These are phyloP conservation scores for Anoplolepis gracilipes DNA, from an alignment of 1,140 invertebrate species.

Conservation along the genomic window DNA sequence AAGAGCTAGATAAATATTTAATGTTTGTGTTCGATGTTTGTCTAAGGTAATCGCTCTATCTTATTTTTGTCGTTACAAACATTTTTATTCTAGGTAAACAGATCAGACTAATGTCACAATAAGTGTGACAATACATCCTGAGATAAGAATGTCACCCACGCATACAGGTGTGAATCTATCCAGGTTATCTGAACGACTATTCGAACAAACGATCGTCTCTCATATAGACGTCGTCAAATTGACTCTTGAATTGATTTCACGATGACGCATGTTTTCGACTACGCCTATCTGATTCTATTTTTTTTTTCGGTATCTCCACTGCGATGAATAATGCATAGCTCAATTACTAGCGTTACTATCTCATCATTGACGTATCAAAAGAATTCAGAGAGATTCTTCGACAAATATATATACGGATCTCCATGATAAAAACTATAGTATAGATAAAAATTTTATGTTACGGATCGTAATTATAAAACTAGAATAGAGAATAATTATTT, in stretches of 20 bases:
- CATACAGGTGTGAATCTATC: conserved; percentile 71
- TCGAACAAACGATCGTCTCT: conserved; percentile 23
- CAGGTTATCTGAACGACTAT: conserved; percentile 17
- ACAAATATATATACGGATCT: background rate
- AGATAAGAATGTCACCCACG: conserved; percentile 66
- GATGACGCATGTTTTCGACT: conserved; percentile 55
- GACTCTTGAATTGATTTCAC: conserved; percentile 46
- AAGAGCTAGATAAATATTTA: no score
- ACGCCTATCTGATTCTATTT: conserved; percentile 41
- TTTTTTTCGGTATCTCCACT: conserved; percentile 37
- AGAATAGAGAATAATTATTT: background rate
- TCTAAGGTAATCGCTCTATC: background rate
- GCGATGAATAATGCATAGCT: conserved; percentile 68
- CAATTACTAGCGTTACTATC: conserved; percentile 58
- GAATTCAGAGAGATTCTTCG: background rate
- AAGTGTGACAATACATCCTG: conserved; percentile 46
- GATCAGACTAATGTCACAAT: conserved; percentile 31
- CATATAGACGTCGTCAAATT: conserved; percentile 25
- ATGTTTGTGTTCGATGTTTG: no score
- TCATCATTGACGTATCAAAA: conserved; percentile 36
- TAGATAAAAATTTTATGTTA: background rate
- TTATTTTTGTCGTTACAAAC: conserved; percentile 27
- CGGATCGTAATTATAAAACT: background rate
- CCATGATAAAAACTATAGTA: background rate
- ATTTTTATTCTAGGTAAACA: conserved; percentile 57